Base-by-base conservation (phyloP, 2,797 vertebrate species). In the Knipowitschia caucasica region DNA sequence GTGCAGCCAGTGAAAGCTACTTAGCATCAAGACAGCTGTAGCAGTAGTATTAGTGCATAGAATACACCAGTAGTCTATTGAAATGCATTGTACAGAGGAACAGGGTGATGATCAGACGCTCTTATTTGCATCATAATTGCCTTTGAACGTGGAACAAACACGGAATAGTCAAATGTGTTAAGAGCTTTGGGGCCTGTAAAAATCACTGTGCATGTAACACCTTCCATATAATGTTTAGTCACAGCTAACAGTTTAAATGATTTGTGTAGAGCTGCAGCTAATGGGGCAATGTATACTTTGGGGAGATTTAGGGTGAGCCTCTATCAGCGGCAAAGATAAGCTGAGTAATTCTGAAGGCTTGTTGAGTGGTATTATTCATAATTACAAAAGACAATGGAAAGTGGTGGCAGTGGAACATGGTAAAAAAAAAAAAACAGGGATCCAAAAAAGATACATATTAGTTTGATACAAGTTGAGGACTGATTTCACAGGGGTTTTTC, bases 1-100 rank as follows among this genome's bases (percentile, higher is more conserved):
- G 82, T 68, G 73, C 71, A 72, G 73, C 68, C 77, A 86, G 69
- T 73, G 64, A 59, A 59, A 75, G 78, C 81, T 78, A 71, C 78
- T 85, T 84, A 83, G 71, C 77, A 74, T 77, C 55, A 59, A 44
- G n/a, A 52, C 57, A 69, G 58, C 30, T 46, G 69, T 26, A n/a
- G 70, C 57, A 55, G 61, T 6, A 49, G 74, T 46, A 5, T 69
- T 63, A 57, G 61, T 7, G 49, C 46, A 14, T n/a, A 51, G 66
- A 74, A 46, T 31, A 23, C 42, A 59, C 66, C 63, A 23, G 67
- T 7, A 5, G 5, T 71, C 59, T 56, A 69, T 62, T n/a, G 21
- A 43, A 43, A 43, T 8, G 42, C 49, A 49, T 62, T 63, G 54
- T 57, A 62, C 59, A 58, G 77, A 75, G 67, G 71, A 69, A 75